Percentiles rank a stretch among this genome's conserved stretches.
Evolutionary conservation across 2,113 vertebrate species (phyloP).

Genomic region (Pycnonotus jocosus): DNA sequence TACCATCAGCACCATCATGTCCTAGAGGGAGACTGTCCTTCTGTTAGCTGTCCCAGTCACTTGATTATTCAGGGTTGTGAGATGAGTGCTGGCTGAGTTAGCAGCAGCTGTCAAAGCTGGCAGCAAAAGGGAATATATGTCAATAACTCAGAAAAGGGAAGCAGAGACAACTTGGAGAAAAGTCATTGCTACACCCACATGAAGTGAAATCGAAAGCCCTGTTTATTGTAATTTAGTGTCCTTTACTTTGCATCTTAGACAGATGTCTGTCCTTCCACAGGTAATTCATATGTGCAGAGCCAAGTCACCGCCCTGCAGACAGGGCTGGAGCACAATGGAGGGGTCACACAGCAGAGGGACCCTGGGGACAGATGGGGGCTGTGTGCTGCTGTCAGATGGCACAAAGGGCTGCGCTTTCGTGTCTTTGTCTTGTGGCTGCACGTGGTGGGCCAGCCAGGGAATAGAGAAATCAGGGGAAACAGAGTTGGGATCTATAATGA

Average conservation of each 20-base stretch:
- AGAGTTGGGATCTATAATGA: background rate
- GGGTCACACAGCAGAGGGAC: background rate
- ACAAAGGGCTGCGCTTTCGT: background rate
- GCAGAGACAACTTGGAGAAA: background rate
- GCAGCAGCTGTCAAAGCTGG: background rate
- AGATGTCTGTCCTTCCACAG: background rate
- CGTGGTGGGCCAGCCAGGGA: background rate
- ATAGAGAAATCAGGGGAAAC: background rate
- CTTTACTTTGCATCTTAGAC: background rate
- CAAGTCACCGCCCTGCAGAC: background rate
- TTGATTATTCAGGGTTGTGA: slow-evolving; percentile 1
- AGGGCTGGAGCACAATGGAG: background rate
- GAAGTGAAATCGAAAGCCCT: background rate
- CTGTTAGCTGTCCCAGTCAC: slow-evolving; percentile 4
- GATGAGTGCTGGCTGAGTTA: background rate
- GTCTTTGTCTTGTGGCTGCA: background rate
- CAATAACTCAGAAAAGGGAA: slow-evolving; percentile 11
- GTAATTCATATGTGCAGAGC: background rate
- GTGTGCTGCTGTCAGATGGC: background rate
- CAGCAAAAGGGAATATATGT: background rate
- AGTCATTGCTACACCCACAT: background rate
- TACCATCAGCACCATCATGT: fast-evolving
- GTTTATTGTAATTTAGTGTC: background rate
- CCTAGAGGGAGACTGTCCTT: background rate
- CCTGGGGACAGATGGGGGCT: background rate